phyloP scores from a whole-genome alignment of 2,888 invertebrate genomes.

The Trileptium ribeirensis region DNA sequence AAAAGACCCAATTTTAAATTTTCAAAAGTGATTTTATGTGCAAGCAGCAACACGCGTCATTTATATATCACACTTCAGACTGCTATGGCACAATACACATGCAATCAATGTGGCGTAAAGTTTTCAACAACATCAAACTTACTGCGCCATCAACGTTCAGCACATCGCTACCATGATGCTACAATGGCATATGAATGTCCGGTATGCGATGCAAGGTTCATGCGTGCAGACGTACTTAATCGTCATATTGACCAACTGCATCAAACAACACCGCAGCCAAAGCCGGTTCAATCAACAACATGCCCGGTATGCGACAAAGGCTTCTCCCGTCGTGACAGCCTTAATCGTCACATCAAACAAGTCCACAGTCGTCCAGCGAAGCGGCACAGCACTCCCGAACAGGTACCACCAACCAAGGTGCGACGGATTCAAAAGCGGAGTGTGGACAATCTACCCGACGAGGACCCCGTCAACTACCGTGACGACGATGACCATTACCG shows the following conservation, averaged over 20 bases:
- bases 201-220: not conserved
- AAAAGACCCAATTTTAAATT: too few relatives aligned
- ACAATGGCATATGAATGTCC: slow-evolving; percentile 4
- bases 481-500: not conserved
- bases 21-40: too few relatives aligned
- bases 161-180: not conserved
- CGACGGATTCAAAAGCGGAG: not conserved
- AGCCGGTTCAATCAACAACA: too few relatives aligned
- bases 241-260: not conserved
- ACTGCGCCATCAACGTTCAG: not conserved
- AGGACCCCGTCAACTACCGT: not conserved
- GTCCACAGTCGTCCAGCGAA: not conserved
- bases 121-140: not conserved
- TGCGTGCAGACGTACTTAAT: not conserved
- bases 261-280: too few relatives aligned
- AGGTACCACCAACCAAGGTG: not conserved
- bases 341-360: not conserved
- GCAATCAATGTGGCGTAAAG: too few relatives aligned
- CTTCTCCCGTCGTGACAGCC: not conserved
- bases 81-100: too few relatives aligned
- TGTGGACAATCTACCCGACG: not conserved
- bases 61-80: too few relatives aligned
- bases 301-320: not conserved
- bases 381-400: not conserved
- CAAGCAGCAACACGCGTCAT: too few relatives aligned